A percentile compares a stretch with the other conserved stretches of the same genome.
Conservation (phyloP, 2,113 vertebrate species). For the Cinclus mexicanus region DNA sequence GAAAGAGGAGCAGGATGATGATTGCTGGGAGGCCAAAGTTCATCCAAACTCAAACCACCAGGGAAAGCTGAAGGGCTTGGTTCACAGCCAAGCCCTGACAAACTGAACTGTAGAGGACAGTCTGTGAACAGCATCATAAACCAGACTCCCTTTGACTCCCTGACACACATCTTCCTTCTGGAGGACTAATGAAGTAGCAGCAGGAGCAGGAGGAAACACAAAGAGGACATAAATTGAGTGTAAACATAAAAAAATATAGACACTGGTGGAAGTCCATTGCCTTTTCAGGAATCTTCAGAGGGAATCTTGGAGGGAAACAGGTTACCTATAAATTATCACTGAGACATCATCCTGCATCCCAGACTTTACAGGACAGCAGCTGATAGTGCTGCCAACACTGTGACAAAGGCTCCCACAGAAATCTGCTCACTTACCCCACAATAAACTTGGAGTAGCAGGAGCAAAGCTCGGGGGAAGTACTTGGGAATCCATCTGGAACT, state of each 20-base stretch:
- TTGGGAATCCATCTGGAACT: background rate
- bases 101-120: conserved; percentile 5
- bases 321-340: conserved; percentile 5
- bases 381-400: background rate
- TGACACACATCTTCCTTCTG: conserved; percentile 38
- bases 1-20: conserved; percentile 42
- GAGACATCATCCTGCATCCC: background rate
- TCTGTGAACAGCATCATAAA: conserved; percentile 46
- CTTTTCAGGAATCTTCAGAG: conserved; percentile 6
- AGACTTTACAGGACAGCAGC: background rate
- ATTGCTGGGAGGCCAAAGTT: conserved; percentile 6
- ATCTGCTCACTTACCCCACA: background rate
- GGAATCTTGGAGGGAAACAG: background rate
- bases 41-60: conserved; percentile 42
- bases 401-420: conserved; percentile 23
- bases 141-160: conserved; percentile 27
- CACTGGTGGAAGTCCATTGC: background rate
- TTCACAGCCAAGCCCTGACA: conserved; percentile 43
- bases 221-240: conserved; percentile 37
- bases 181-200: conserved; percentile 49
- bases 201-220: conserved; percentile 9
- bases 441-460: background rate
- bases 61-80: conserved; percentile 31
- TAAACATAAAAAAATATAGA: background rate
- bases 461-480: background rate